A percentile compares a stretch with the other conserved stretches of the same genome.
Conservation (phyloP, 1,140 invertebrate genomes). For the Babylonia areolata region DNA sequence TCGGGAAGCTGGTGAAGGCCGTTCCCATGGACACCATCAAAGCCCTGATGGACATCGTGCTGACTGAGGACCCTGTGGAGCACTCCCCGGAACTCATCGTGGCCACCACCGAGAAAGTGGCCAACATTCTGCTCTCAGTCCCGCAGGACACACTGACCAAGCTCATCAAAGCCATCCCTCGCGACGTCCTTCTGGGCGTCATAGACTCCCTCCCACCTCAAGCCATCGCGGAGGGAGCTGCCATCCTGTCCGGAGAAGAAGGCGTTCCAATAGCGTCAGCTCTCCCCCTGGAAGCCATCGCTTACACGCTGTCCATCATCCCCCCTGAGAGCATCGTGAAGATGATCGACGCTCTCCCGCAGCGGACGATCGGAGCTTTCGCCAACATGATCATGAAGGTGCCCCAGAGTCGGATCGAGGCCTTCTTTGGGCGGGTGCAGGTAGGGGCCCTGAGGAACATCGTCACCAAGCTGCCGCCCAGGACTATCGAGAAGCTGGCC, state of each 20-base stretch:
- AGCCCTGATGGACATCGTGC: conserved; percentile 3
- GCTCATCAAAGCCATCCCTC: conserved; percentile 31
- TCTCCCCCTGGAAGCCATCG: conserved; percentile 3
- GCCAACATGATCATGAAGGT: conserved; percentile 27
- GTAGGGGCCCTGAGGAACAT: conserved; percentile 31
- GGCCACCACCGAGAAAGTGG: neutral
- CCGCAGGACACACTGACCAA: neutral
- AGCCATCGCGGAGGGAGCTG: conserved; percentile 23
- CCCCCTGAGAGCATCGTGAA: conserved; percentile 25
- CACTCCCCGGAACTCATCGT: conserved; percentile 1
- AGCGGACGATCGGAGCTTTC: conserved; percentile 19
- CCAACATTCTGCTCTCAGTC: conserved; percentile 24
- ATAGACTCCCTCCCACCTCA: conserved; percentile 13
- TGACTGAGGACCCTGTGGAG: neutral
- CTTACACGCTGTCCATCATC: conserved; percentile 16
- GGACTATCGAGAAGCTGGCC: conserved; percentile 35
- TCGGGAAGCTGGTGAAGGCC: conserved; percentile 13
- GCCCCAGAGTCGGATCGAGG: neutral
- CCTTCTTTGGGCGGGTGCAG: conserved; percentile 6
- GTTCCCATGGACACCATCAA: conserved; percentile 23
- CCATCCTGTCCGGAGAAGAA: conserved; percentile 31
- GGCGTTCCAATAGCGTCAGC: conserved; percentile 4
- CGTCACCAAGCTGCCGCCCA: conserved; percentile 25
- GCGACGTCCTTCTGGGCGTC: conserved; percentile 5
- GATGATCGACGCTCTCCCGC: conserved; percentile 20